Base-by-base conservation (phyloP, 2,888 invertebrate genomes). In the Pemphredon lugubris region DNA sequence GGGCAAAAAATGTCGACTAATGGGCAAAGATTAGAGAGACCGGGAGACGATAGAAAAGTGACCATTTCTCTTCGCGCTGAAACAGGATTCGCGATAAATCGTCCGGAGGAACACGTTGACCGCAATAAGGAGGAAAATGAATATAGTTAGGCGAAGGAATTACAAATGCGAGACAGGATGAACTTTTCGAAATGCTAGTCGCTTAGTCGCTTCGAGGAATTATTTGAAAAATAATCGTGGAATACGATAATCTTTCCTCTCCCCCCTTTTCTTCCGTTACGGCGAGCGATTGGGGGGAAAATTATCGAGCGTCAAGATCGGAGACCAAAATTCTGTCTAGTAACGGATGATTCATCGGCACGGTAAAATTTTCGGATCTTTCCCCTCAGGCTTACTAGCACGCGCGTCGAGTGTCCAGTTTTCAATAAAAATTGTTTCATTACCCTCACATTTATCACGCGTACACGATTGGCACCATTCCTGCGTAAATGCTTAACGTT, bases 391-490 rank as follows among this genome's bases (percentile, higher is more conserved):
- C n/a, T n/a, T n/a, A n/a, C n/a, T n/a, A n/a, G n/a, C n/a, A n/a
- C n/a, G n/a, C n/a, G n/a, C n/a, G n/a, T n/a, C n/a, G n/a, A n/a
- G n/a, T n/a, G n/a, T n/a, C n/a, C n/a, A n/a, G n/a, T n/a, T n/a
- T n/a, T n/a, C n/a, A n/a, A n/a, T n/a, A n/a, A n/a, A n/a, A n/a
- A n/a, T 26, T 26, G 26, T 37, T 13, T 21, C 11, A 23, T 11
- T 44, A 50, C 7, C 11, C 37, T 26, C 32, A 64, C 50, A 47
- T 61, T 23, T 13, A 18, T 16, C 9, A 32, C 14, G n/a, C 16
- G 13, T 34, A 16, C 40, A 13, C 13, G 45, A 23, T 11, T 45
- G 72, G 53, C 69, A 64, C 69, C 69, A 69, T 72, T 72, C 59
- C 48, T 59, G 21, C 40, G 42, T 7, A 4, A 13, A 14, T 9